A percentile compares a stretch with the other conserved stretches of the same genome.
Evolutionary conservation across 2,113 vertebrate genomes (phyloP).

Genomic region (Lynx canadensis): DNA sequence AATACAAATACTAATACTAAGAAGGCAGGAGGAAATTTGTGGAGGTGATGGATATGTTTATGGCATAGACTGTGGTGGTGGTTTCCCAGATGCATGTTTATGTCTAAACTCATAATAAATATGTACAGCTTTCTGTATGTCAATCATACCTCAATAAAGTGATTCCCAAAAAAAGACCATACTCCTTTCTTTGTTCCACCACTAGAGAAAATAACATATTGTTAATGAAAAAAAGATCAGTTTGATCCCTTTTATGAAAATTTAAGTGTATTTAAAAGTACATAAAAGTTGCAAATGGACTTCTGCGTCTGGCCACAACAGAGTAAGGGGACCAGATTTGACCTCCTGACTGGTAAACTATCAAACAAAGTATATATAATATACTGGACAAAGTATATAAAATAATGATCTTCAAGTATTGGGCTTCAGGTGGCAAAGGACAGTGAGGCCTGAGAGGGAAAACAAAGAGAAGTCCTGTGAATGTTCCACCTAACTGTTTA

Average conservation of each 20-base stretch:
- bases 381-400: not conserved
- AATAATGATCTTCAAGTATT: not conserved
- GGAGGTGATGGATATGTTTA: not conserved
- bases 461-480: not conserved
- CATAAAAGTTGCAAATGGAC: not conserved
- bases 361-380: not conserved
- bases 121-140: not conserved
- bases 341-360: not conserved
- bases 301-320: not conserved
- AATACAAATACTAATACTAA: not conserved
- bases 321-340: not conserved
- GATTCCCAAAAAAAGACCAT: not conserved
- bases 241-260: not conserved
- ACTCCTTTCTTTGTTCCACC: conserved; percentile 1
- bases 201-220: not conserved
- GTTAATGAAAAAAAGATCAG: not conserved
- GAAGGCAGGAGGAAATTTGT: not conserved
- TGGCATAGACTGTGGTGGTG: not conserved
- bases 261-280: not conserved
- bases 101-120: not conserved
- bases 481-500: not conserved
- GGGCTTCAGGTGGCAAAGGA: not conserved
- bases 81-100: not conserved
- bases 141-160: not conserved
- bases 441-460: not conserved